phyloP scores from a whole-genome alignment of 2,113 vertebrate species.

The Lipophrys pholis region DNA sequence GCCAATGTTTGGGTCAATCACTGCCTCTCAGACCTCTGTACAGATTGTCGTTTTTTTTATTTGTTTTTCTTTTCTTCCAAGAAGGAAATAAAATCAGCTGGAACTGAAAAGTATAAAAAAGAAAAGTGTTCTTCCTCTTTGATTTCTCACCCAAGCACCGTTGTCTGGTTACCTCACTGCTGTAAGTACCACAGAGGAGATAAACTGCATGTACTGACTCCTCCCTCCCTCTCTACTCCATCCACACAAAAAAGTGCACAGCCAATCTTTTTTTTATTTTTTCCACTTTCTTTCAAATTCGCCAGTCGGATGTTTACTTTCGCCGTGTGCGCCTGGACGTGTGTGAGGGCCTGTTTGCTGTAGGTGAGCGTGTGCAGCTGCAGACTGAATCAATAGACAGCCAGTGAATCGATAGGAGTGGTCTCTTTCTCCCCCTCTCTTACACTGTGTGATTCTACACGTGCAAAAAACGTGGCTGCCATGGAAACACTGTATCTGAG shows the following conservation, averaged over 20 bases:
- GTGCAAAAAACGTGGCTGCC: constrained; percentile 80
- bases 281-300: no score
- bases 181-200: not conserved
- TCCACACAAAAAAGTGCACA: not conserved
- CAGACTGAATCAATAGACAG: constrained; percentile 64
- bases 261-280: not conserved
- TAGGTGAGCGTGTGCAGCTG: constrained; percentile 51
- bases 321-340: constrained; percentile 8
- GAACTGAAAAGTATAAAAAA: constrained; percentile 92
- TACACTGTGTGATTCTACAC: constrained; percentile 64
- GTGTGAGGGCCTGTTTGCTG: constrained; percentile 35
- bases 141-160: not conserved
- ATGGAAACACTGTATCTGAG: constrained; percentile 82
- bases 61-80: constrained; percentile 87
- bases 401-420: constrained; percentile 68
- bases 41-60: constrained; percentile 80
- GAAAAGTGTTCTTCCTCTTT: constrained; percentile 49
- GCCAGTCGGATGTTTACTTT: no score
- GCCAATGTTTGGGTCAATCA: constrained; percentile 97
- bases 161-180: constrained; percentile 5
- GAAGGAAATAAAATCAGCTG: constrained; percentile 99
- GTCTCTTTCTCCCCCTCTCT: constrained; percentile 52
- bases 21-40: constrained; percentile 99
- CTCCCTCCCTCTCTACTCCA: no score
- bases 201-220: not conserved